phyloP scores from a whole-genome alignment of 2,113 vertebrate genomes.

The Cervus canadensis region DNA sequence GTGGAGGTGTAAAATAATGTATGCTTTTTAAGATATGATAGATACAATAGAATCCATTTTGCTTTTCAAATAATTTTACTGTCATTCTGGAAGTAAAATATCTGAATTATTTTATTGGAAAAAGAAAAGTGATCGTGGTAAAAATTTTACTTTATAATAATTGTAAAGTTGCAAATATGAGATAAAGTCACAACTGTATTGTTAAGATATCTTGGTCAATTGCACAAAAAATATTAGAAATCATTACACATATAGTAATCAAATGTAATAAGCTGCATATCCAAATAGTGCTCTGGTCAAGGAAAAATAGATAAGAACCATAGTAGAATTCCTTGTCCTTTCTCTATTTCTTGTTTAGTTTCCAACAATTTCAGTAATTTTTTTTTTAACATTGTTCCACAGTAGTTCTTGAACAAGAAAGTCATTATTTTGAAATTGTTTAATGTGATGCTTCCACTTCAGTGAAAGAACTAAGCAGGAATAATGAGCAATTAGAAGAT shows the following conservation, averaged over 20 bases:
- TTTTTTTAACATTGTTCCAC: neutral
- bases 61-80: neutral
- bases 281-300: neutral
- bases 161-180: neutral
- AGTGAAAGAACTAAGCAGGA: constrained; percentile 12
- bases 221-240: neutral
- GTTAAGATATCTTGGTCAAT: neutral
- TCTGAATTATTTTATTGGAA: neutral
- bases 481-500: constrained; percentile 39
- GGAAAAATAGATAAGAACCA: neutral
- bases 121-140: neutral
- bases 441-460: neutral
- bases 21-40: neutral
- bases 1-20: neutral
- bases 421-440: constrained; percentile 28
- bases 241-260: neutral
- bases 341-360: neutral
- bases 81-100: neutral
- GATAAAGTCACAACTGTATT: constrained; percentile 14
- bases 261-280: neutral
- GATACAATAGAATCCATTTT: neutral
- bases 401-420: neutral
- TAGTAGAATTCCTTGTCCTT: neutral
- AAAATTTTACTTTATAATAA: neutral
- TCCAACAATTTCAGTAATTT: neutral